phyloP scores from a whole-genome alignment of 2,797 vertebrate species.

The Takifugu ocellatus region DNA sequence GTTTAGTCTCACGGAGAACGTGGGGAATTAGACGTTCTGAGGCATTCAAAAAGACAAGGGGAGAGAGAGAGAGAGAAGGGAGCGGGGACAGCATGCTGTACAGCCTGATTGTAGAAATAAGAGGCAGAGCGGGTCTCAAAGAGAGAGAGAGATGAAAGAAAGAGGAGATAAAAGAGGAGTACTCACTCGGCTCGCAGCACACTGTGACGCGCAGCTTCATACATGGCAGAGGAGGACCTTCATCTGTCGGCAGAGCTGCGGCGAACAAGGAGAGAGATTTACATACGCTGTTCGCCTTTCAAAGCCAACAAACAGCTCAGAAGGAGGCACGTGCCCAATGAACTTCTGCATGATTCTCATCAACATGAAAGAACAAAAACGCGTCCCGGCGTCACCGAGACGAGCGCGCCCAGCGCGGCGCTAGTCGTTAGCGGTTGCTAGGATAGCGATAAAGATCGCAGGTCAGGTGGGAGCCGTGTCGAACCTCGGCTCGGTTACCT shows the following conservation, averaged over 20 bases:
- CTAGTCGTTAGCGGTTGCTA: too few species aligned
- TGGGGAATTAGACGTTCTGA: constrained; percentile 1
- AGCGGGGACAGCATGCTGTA: constrained; percentile 8
- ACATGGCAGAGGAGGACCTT: constrained; percentile 74
- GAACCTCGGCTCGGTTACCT: constrained; percentile 25
- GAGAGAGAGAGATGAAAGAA: constrained; percentile 44
- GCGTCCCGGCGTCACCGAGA: not conserved
- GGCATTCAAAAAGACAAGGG: constrained; percentile 4
- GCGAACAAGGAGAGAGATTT: constrained; percentile 17
- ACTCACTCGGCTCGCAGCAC: constrained; percentile 77
- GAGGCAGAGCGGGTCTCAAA: constrained; percentile 29
- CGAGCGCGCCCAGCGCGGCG: not conserved
- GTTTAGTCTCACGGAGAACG: constrained; percentile 16
- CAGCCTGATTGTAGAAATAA: constrained; percentile 31
- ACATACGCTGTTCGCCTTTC: constrained; percentile 22
- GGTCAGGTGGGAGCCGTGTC: not conserved
- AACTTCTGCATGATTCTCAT: constrained; percentile 5
- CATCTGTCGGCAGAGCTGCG: constrained; percentile 73
- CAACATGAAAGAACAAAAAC: constrained; percentile 9
- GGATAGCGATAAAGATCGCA: too few species aligned
- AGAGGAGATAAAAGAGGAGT: constrained; percentile 51
- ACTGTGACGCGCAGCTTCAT: constrained; percentile 79
- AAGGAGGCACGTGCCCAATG: constrained; percentile 1
- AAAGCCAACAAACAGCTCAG: constrained; percentile 2
- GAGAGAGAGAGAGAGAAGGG: not conserved